Conservation (phyloP, 2,797 vertebrate species). For the Phataginus tricuspis region DNA sequence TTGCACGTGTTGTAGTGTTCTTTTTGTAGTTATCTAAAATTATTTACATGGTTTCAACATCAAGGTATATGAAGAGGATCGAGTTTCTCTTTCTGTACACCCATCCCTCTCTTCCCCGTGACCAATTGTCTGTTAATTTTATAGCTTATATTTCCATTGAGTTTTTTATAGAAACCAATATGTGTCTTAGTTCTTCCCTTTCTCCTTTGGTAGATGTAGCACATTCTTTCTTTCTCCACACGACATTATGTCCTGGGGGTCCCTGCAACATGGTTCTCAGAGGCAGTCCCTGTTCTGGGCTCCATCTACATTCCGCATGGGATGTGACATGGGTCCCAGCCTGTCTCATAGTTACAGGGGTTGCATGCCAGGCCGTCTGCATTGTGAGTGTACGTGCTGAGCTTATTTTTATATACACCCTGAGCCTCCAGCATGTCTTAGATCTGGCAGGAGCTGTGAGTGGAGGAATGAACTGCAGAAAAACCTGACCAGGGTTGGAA, state of each 20-base stretch:
- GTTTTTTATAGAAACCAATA: not conserved
- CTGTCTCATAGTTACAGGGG: not conserved
- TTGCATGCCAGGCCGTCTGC: not conserved
- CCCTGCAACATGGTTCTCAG: fast-evolving
- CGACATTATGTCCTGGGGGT: fast-evolving
- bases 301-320: too few species aligned
- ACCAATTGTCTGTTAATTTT: not conserved
- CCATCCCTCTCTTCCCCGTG: fast-evolving
- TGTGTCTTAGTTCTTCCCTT: fast-evolving
- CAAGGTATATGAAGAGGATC: fast-evolving
- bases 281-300: fast-evolving
- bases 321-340: not conserved
- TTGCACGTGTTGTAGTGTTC: not conserved
- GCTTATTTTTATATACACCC: not conserved
- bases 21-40: not conserved
- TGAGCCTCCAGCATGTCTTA: fast-evolving
- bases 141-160: fast-evolving
- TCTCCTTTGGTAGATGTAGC: fast-evolving
- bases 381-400: not conserved
- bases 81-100: fast-evolving
- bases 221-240: fast-evolving
- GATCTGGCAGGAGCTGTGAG: not conserved
- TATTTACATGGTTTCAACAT: not conserved
- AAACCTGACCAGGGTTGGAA: not conserved
- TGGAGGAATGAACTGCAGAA: not conserved